phyloP scores from a whole-genome alignment of 2,797 vertebrate species.

The Poecilia gillii region DNA sequence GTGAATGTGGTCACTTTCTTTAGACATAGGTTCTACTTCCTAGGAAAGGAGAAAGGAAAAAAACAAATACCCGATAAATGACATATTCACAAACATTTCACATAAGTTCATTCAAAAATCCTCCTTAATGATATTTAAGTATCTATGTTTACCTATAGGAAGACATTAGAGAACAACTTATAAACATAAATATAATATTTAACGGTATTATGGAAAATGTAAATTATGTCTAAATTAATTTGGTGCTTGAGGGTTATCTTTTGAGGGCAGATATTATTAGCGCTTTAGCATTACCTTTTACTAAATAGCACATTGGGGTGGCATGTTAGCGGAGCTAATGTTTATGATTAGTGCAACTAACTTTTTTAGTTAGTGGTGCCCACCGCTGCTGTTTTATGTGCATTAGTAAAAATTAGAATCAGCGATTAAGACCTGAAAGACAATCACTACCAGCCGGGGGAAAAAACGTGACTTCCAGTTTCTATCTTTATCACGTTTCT shows the following conservation, averaged over 20 bases:
- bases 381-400: background rate
- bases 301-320: too few relatives aligned
- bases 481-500: background rate
- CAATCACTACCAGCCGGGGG: background rate
- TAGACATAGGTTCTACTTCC: constrained; percentile 97
- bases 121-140: background rate
- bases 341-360: too few relatives aligned
- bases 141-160: background rate
- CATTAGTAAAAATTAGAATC: background rate
- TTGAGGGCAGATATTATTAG: too few relatives aligned
- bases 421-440: background rate
- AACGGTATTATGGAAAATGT: too few relatives aligned
- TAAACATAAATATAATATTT: too few relatives aligned
- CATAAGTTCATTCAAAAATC: background rate
- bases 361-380: too few relatives aligned
- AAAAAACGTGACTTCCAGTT: background rate
- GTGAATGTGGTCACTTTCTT: constrained; percentile 98
- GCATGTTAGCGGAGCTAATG: too few relatives aligned
- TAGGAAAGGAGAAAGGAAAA: constrained; percentile 44
- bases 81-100: background rate
- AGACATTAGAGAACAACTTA: too few relatives aligned
- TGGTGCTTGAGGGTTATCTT: too few relatives aligned
- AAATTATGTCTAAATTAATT: too few relatives aligned
- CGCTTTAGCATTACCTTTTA: too few relatives aligned
- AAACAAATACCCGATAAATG: background rate